Conservation (phyloP, 2,888 invertebrate species). For the Netelia inedita region DNA sequence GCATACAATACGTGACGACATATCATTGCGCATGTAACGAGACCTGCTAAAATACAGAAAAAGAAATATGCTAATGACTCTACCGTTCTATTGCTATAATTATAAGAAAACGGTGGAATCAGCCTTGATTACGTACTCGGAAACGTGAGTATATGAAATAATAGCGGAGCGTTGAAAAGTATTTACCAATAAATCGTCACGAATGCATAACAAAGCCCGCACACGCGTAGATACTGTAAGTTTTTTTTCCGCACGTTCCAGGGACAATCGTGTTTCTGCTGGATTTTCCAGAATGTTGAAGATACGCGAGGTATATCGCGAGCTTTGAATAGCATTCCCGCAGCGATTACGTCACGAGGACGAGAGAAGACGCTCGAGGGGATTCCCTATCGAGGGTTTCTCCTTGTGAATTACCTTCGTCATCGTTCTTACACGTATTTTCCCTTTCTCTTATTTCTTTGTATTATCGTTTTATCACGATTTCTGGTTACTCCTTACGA, state of each 20-base stretch:
- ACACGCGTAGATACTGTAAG: background rate
- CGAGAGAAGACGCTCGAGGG: constrained; percentile 26
- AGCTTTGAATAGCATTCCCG: background rate
- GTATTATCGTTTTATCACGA: constrained; percentile 26
- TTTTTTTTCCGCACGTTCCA: background rate
- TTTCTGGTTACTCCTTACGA: constrained; percentile 13
- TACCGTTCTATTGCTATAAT: background rate
- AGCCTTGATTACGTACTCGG: background rate
- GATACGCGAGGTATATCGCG: background rate
- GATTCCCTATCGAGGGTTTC: constrained; percentile 20
- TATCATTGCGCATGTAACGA: background rate
- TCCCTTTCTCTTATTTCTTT: constrained; percentile 5
- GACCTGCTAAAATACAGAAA: background rate
- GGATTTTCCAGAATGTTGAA: constrained; percentile 38
- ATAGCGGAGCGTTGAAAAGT: constrained; percentile 8
- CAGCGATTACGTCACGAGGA: constrained; percentile 44
- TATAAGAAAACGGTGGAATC: background rate
- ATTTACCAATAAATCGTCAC: constrained; percentile 25
- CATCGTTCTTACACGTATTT: constrained; percentile 48
- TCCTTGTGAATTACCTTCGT: constrained; percentile 47
- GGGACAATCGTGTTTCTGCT: background rate
- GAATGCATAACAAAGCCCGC: background rate
- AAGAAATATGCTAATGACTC: background rate
- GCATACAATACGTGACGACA: background rate
- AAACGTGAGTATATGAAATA: background rate